A percentile compares a stretch with the other conserved stretches of the same genome.
Conservation (phyloP, 2,888 invertebrate genomes). For the Acronicta aceris region DNA sequence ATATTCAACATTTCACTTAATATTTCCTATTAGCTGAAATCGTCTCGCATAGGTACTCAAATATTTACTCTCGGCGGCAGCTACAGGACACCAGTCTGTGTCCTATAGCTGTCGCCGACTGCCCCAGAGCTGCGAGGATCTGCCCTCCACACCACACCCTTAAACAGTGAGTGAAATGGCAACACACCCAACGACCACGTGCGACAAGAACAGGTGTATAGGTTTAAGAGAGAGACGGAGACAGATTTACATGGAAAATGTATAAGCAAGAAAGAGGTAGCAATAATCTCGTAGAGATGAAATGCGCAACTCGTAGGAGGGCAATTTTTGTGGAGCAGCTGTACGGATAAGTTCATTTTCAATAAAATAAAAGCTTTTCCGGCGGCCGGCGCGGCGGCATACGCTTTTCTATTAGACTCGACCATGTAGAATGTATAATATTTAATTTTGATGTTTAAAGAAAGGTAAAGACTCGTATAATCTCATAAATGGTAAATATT, state of each 20-base stretch:
- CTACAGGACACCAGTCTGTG: slow-evolving; percentile 44
- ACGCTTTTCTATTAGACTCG: slow-evolving; percentile 40
- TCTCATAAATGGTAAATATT: no score
- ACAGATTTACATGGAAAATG: slow-evolving; percentile 23
- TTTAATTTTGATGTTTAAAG: no score
- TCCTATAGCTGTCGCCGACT: slow-evolving; percentile 10
- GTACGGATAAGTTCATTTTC: slow-evolving; percentile 71
- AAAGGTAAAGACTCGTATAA: no score
- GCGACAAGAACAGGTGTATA: slow-evolving; percentile 51
- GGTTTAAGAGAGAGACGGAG: slow-evolving; percentile 24
- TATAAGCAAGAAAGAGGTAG: slow-evolving; percentile 56
- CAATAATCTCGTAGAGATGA: slow-evolving; percentile 51
- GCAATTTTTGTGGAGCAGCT: slow-evolving; percentile 69
- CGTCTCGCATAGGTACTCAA: slow-evolving; percentile 49
- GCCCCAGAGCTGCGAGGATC: slow-evolving; percentile 43
- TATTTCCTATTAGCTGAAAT: slow-evolving; percentile 15
- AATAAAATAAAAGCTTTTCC: slow-evolving; percentile 69
- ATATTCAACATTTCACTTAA: no score
- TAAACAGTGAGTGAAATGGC: slow-evolving; percentile 43
- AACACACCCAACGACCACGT: slow-evolving; percentile 33
- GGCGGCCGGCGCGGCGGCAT: slow-evolving; percentile 23
- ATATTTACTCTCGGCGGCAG: slow-evolving; percentile 53
- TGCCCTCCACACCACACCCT: slow-evolving; percentile 47
- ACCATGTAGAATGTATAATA: slow-evolving; percentile 38
- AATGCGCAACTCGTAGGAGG: slow-evolving; percentile 67